phyloP scores from a whole-genome alignment of 2,888 invertebrate genomes.

The Formica aserva region DNA sequence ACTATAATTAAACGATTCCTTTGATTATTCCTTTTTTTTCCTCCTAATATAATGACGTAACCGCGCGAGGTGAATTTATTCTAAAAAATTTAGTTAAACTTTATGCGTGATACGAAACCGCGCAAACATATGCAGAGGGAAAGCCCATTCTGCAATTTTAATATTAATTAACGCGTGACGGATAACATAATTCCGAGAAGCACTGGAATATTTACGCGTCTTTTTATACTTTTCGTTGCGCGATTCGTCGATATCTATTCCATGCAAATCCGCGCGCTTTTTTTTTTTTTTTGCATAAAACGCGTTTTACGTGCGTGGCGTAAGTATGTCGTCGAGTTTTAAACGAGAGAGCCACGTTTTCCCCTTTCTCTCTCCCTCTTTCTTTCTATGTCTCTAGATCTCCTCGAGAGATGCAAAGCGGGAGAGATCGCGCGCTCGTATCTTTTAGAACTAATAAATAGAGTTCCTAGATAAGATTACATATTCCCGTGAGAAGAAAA shows the following conservation, averaged over 20 bases:
- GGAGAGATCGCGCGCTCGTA: conserved; percentile 5
- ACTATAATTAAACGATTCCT: conserved; percentile 8
- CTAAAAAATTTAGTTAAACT: conserved; percentile 18
- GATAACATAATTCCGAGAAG: conserved; percentile 35
- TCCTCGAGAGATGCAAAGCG: conserved; percentile 4
- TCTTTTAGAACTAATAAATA: conserved; percentile 57
- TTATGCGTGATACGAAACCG: conserved; percentile 4
- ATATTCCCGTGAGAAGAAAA: conserved; percentile 49
- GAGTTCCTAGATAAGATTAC: conserved; percentile 49
- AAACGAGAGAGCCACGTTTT: background rate
- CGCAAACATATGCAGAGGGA: background rate
- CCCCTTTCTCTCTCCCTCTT: background rate
- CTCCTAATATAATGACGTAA: background rate
- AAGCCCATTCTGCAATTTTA: conserved; percentile 8
- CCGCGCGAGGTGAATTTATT: conserved; percentile 4
- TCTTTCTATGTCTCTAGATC: background rate
- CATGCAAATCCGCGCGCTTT: conserved; percentile 16
- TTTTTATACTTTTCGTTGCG: conserved; percentile 7
- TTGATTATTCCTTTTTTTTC: conserved; percentile 28
- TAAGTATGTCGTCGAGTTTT: conserved; percentile 7
- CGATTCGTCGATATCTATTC: conserved; percentile 29
- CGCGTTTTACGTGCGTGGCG: background rate
- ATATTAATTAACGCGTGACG: conserved; percentile 25
- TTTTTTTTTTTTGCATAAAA: background rate
- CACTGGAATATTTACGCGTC: conserved; percentile 10